These are phyloP conservation scores for Nanorana parkeri DNA, from an alignment of 2,113 vertebrate species.

Conservation along the genomic window DNA sequence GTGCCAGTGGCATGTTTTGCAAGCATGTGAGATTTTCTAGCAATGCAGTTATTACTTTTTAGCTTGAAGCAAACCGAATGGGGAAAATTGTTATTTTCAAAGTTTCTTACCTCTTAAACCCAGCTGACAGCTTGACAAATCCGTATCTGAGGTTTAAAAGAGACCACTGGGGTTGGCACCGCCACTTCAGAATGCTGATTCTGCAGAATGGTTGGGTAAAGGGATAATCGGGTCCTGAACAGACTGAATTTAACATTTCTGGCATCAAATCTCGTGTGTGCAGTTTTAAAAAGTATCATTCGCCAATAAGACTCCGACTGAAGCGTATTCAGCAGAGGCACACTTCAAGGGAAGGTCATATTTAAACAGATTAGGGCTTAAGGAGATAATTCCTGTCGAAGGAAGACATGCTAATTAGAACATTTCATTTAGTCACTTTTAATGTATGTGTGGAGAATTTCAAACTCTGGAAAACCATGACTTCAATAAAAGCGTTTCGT, in stretches of 20 bases:
- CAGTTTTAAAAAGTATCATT: slow-evolving; percentile 33
- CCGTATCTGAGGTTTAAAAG: neutral
- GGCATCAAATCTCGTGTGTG: slow-evolving; percentile 18
- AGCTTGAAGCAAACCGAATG: too few relatives aligned
- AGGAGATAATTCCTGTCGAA: slow-evolving; percentile 39
- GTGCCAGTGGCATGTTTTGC: too few relatives aligned
- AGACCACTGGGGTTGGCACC: neutral
- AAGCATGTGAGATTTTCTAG: too few relatives aligned
- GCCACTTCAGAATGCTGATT: neutral
- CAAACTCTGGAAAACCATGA: neutral
- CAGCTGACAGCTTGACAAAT: neutral
- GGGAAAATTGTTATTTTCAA: too few relatives aligned
- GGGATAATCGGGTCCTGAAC: slow-evolving; percentile 2
- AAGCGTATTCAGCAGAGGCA: slow-evolving; percentile 25
- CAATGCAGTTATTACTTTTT: too few relatives aligned
- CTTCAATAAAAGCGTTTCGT: slow-evolving; percentile 10
- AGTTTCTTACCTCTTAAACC: too few relatives aligned
- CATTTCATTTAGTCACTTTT: slow-evolving; percentile 12
- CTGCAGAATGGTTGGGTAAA: neutral
- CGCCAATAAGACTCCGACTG: slow-evolving; percentile 28
- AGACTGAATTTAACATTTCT: neutral
- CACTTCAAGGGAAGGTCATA: slow-evolving; percentile 48
- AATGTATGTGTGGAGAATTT: slow-evolving; percentile 15
- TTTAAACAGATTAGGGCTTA: slow-evolving; percentile 50
- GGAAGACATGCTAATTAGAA: slow-evolving; percentile 45